Percentiles rank a stretch among this genome's conserved stretches.
These are phyloP conservation scores for Psittacara wagleri DNA, from an alignment of 2,113 vertebrate genomes.

Conservation along the genomic window DNA sequence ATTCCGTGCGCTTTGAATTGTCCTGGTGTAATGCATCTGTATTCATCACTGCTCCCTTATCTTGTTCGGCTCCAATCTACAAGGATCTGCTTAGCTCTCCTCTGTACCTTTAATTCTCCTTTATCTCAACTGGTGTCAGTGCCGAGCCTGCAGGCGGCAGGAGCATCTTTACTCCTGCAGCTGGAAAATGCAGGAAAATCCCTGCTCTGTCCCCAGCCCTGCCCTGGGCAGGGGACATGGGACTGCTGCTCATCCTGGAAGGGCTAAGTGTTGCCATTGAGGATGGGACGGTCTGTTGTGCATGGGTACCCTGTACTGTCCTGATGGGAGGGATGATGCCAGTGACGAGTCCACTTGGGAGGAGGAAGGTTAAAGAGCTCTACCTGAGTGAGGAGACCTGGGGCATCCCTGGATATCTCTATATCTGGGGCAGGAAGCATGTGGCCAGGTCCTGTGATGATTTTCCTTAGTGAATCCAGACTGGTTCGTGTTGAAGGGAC, in stretches of 20 bases:
- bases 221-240: fast-evolving
- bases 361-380: neutral
- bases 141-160: neutral
- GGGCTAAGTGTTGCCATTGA: fast-evolving
- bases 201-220: neutral
- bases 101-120: conserved; percentile 8
- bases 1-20: conserved; percentile 34
- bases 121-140: neutral
- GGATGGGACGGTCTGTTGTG: neutral
- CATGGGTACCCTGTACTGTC: fast-evolving
- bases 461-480: neutral
- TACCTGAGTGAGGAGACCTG: neutral
- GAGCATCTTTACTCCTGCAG: neutral
- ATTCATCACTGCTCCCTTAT: conserved; percentile 28
- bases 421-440: fast-evolving
- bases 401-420: neutral
- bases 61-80: conserved; percentile 6
- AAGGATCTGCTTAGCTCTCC: conserved; percentile 27
- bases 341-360: neutral
- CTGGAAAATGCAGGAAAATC: neutral
- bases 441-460: neutral
- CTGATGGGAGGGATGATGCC: neutral
- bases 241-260: neutral
- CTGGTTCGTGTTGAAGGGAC: neutral
- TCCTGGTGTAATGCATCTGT: conserved; percentile 2